phyloP scores from a whole-genome alignment of 2,113 vertebrate species.

The Empidonax alnorum region DNA sequence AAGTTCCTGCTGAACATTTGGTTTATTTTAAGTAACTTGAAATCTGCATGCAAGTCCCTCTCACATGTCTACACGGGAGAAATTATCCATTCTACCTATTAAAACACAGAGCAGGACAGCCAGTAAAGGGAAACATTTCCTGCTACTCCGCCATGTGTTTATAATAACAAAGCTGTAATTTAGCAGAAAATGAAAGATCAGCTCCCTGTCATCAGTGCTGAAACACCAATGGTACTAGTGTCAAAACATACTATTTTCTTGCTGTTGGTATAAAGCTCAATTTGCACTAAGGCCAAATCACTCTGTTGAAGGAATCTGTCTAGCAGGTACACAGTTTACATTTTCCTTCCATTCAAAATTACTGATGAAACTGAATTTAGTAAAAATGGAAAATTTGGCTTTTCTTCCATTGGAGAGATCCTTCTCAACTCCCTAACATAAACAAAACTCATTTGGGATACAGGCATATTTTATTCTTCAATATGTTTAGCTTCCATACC shows the following conservation, averaged over 20 bases:
- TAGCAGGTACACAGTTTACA: neutral
- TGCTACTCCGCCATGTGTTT: neutral
- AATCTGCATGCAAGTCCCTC: neutral
- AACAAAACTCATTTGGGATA: neutral
- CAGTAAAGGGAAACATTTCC: neutral
- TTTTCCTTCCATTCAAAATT: neutral
- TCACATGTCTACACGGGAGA: neutral
- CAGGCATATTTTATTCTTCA: rapidly evolving
- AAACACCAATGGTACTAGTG: neutral
- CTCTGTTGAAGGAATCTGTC: neutral
- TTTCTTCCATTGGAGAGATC: neutral
- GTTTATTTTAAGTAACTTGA: neutral
- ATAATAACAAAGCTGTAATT: neutral
- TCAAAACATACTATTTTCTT: neutral
- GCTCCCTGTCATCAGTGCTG: neutral
- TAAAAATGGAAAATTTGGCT: neutral
- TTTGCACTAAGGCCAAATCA: neutral
- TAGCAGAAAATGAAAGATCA: neutral
- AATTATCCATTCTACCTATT: neutral
- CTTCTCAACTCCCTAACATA: neutral
- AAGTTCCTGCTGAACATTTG: neutral
- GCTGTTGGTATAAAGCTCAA: neutral
- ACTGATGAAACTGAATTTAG: neutral
- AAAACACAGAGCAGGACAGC: neutral
- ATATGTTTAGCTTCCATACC: neutral